Evolutionary conservation across 2,797 vertebrate species (phyloP).

Genomic region (Acomys russatus): DNA sequence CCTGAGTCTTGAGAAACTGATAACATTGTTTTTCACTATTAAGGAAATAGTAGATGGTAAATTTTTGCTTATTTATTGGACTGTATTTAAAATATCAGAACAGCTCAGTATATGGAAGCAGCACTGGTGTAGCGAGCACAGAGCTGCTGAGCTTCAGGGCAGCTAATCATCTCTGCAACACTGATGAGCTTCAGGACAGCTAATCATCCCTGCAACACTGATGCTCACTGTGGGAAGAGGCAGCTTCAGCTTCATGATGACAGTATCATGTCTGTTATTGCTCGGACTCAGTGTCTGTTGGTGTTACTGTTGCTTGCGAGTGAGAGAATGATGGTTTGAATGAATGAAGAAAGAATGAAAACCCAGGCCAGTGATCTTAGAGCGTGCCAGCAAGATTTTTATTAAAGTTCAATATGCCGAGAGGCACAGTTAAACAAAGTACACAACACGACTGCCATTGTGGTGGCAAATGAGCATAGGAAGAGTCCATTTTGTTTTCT

Average conservation of each 20-base stretch:
- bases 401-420: not conserved
- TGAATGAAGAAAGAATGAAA: not conserved
- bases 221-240: not conserved
- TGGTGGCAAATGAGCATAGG: not conserved
- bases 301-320: slow-evolving; percentile 24
- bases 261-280: not conserved
- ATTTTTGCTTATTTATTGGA: not conserved
- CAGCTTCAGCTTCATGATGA: not conserved
- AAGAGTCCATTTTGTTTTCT: not conserved
- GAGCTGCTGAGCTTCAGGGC: not conserved
- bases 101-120: not conserved
- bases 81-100: not conserved
- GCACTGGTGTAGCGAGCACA: not conserved
- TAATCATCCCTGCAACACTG: not conserved
- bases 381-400: not conserved
- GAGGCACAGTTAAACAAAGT: not conserved
- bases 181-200: no score
- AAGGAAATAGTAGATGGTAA: no score
- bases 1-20: not conserved
- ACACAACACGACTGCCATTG: not conserved
- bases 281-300: not conserved
- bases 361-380: not conserved
- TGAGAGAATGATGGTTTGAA: not conserved
- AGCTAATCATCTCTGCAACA: no score
- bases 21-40: not conserved